Conservation (phyloP, 2,797 vertebrate genomes). For the Hypotaenidia philippensis region DNA sequence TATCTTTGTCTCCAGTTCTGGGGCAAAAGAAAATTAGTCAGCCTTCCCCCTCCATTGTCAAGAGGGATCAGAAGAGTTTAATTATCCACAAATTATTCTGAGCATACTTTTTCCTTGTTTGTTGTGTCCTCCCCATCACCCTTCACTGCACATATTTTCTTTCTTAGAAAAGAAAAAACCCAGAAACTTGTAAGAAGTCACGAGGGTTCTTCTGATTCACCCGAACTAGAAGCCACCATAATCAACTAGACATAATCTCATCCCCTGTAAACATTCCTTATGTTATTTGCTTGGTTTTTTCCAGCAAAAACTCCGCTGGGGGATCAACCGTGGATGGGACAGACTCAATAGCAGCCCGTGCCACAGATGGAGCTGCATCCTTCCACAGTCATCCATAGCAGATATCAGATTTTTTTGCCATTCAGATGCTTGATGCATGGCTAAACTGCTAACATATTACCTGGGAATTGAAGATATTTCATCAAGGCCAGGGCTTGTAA, state of each 20-base stretch:
- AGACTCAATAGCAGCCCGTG: fast-evolving
- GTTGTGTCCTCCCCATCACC: fast-evolving
- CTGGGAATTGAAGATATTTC: not conserved
- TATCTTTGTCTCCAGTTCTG: not conserved
- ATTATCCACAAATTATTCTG: not conserved
- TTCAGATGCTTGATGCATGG: fast-evolving
- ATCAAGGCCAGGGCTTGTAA: fast-evolving
- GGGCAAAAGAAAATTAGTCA: not conserved
- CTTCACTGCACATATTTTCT: not conserved
- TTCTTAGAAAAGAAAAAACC: not conserved
- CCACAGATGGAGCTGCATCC: not conserved
- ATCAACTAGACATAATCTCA: not conserved
- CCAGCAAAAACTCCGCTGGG: fast-evolving
- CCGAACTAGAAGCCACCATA: not conserved
- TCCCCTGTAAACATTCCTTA: fast-evolving
- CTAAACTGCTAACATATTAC: fast-evolving
- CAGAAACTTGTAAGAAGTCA: not conserved
- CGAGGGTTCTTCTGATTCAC: not conserved
- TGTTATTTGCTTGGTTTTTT: not conserved
- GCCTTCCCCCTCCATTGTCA: not conserved
- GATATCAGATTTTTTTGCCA: not conserved
- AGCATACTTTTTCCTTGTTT: no score
- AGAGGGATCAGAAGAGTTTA: not conserved
- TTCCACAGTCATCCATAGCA: not conserved
- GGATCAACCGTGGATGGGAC: fast-evolving